phyloP scores from a whole-genome alignment of 2,888 invertebrate genomes.

The Lasioglossum villosulum region DNA sequence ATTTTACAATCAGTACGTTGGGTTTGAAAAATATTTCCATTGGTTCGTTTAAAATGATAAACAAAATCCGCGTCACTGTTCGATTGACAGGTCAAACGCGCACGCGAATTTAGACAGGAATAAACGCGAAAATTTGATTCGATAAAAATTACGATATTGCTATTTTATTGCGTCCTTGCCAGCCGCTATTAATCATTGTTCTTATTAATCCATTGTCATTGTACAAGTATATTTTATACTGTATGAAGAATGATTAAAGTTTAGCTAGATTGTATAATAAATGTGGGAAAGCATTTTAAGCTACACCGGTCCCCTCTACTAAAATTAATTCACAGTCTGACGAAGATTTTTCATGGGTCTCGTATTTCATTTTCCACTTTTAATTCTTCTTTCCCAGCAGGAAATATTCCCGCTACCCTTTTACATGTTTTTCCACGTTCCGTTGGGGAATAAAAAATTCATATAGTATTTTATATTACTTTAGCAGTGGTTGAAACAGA shows the following conservation, averaged over 20 bases:
- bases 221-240: background rate
- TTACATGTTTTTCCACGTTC: background rate
- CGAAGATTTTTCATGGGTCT: background rate
- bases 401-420: background rate
- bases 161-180: background rate
- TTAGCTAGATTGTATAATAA: background rate
- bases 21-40: background rate
- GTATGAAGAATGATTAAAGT: background rate
- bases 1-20: background rate
- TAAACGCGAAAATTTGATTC: background rate
- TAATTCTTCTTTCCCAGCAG: background rate
- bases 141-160: background rate
- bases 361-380: background rate
- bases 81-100: background rate
- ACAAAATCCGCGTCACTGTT: background rate
- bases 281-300: background rate
- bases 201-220: background rate
- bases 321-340: background rate
- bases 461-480: background rate
- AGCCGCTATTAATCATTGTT: background rate
- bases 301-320: background rate
- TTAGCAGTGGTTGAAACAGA: background rate
- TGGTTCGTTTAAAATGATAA: conserved; percentile 5
- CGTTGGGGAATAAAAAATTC: background rate
- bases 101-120: background rate